Percentiles rank a stretch among this genome's conserved stretches.
These are phyloP conservation scores for Eupeodes luniger DNA, from an alignment of 2,888 invertebrate species.

Conservation along the genomic window DNA sequence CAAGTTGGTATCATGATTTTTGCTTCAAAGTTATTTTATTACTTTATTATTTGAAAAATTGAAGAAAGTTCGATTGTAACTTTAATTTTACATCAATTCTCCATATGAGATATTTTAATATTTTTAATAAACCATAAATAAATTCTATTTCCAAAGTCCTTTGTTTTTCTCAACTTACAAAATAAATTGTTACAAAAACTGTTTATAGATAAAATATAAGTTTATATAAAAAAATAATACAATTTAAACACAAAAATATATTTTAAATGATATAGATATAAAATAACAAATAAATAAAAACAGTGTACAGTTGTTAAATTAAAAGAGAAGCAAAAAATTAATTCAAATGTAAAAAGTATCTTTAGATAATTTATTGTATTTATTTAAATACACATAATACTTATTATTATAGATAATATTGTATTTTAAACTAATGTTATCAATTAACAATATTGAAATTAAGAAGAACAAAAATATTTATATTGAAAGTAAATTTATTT, in stretches of 20 bases:
- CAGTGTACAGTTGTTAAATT: slow-evolving; percentile 61
- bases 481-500: slow-evolving; percentile 46
- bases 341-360: slow-evolving; percentile 64
- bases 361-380: slow-evolving; percentile 70
- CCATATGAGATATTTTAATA: too few relatives aligned
- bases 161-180: background rate
- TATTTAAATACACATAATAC: slow-evolving; percentile 46
- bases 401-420: slow-evolving; percentile 31
- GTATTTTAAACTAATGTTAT: slow-evolving; percentile 69
- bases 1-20: too few relatives aligned
- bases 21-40: too few relatives aligned
- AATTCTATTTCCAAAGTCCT: background rate
- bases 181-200: slow-evolving; percentile 65
- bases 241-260: slow-evolving; percentile 24
- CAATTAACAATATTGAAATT: slow-evolving; percentile 70
- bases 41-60: too few relatives aligned
- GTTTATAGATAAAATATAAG: slow-evolving; percentile 63
- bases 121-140: background rate
- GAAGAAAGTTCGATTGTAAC: too few relatives aligned
- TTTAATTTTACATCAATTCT: too few relatives aligned
- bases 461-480: slow-evolving; percentile 62
- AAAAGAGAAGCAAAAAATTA: slow-evolving; percentile 33
- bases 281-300: slow-evolving; percentile 17
- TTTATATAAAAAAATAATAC: slow-evolving; percentile 21
- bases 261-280: slow-evolving; percentile 26